phyloP scores from a whole-genome alignment of 1,140 invertebrate species.

The Drosophila asahinai region DNA sequence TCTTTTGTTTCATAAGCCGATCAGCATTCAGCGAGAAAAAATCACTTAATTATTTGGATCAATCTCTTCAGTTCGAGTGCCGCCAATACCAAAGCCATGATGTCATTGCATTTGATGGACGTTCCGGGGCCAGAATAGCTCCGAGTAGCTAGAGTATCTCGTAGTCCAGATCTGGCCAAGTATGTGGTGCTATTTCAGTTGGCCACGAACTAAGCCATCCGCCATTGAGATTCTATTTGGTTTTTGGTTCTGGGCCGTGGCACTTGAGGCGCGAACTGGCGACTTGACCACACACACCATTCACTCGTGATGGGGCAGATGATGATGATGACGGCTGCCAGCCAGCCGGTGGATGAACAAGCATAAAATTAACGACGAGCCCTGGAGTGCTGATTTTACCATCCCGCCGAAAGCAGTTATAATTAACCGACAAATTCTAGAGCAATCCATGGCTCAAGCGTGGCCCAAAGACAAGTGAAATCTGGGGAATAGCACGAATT shows the following conservation, averaged over 20 bases:
- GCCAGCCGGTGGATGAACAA: conserved; percentile 48
- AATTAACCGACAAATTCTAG: conserved; percentile 78
- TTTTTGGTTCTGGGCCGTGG: conserved; percentile 35
- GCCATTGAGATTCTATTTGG: conserved; percentile 37
- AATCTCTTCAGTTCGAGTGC: conserved; percentile 44
- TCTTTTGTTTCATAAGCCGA: conserved; percentile 43
- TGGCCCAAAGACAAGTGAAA: conserved; percentile 77
- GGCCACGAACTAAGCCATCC: conserved; percentile 41
- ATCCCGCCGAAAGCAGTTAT: conserved; percentile 45
- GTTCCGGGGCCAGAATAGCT: conserved; percentile 20
- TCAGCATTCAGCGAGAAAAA: conserved; percentile 35
- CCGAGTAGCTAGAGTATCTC: conserved; percentile 36
- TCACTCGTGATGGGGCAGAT: conserved; percentile 12
- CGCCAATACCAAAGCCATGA: conserved; percentile 44
- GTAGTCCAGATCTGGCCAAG: conserved; percentile 35
- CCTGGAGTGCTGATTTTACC: conserved; percentile 26
- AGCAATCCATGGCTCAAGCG: conserved; percentile 65
- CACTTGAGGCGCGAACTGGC: conserved; percentile 57
- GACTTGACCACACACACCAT: conserved; percentile 62
- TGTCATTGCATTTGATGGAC: conserved; percentile 53
- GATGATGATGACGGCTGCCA: conserved; percentile 21
- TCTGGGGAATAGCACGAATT: conserved; percentile 64
- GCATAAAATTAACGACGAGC: conserved; percentile 57
- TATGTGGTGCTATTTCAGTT: conserved; percentile 40
- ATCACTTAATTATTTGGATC: conserved; percentile 54